These are phyloP conservation scores for Marcusenius ussheri DNA, from an alignment of 2,113 vertebrate species.

Conservation along the genomic window DNA sequence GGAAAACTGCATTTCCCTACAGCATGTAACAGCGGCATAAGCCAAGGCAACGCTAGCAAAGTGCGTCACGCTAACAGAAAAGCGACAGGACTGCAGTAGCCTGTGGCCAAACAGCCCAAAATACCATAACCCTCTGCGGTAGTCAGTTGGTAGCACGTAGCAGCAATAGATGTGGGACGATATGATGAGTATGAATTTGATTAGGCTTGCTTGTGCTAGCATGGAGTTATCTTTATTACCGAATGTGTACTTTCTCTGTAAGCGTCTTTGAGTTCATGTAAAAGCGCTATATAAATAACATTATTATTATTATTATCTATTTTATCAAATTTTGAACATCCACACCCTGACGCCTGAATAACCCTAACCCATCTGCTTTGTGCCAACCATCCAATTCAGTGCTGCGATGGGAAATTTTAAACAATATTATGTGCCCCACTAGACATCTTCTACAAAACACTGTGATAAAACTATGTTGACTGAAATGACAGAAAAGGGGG, in stretches of 20 bases:
- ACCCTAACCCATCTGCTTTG: background rate
- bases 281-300: too few species aligned
- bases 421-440: background rate
- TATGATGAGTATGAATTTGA: background rate
- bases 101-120: background rate
- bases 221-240: background rate
- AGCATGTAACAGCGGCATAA: background rate
- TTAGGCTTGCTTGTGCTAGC: background rate
- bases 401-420: too few species aligned
- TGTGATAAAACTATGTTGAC: background rate
- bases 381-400: background rate
- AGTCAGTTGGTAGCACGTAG: background rate
- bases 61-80: background rate
- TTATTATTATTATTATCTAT: background rate
- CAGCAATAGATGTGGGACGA: background rate
- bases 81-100: background rate
- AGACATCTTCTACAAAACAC: background rate
- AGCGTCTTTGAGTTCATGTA: too few species aligned
- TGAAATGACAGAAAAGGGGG: background rate
- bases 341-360: background rate
- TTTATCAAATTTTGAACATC: conserved; percentile 7
- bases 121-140: background rate
- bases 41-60: background rate
- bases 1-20: background rate
- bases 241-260: too few species aligned